phyloP scores from a whole-genome alignment of 2,797 vertebrate genomes.

The Synaphobranchus kaupii region DNA sequence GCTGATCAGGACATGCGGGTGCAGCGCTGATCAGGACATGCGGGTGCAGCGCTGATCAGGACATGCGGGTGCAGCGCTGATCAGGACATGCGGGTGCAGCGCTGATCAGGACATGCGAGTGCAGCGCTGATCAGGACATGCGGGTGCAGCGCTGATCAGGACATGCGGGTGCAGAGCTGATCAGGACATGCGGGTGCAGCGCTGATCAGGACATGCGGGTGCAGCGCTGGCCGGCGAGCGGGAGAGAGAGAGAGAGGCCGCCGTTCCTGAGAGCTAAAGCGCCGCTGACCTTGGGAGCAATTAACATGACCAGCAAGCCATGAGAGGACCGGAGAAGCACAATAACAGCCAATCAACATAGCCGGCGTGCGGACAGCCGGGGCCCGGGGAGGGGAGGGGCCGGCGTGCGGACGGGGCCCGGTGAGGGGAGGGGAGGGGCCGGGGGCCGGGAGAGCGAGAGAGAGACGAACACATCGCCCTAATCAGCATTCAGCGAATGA shows the following conservation, averaged over 20 bases:
- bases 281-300: conserved; percentile 76
- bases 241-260: not conserved
- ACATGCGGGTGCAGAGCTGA: conserved; percentile 58
- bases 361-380: no score
- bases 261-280: conserved; percentile 58
- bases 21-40: conserved; percentile 81
- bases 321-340: conserved; percentile 61
- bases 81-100: conserved; percentile 77
- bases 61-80: conserved; percentile 43
- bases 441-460: not conserved
- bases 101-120: conserved; percentile 39
- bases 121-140: conserved; percentile 70
- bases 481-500: not conserved
- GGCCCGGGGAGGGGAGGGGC: no score
- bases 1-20: no score
- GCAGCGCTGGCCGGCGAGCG: not conserved
- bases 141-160: conserved; percentile 69
- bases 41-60: conserved; percentile 69
- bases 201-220: conserved; percentile 68
- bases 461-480: not conserved
- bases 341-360: not conserved
- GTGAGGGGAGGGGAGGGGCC: no score
- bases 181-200: conserved; percentile 77
- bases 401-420: no score
- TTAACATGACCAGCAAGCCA: conserved; percentile 73